Evolutionary conservation across 1,140 invertebrate species (phyloP).

Genomic region (Reticulitermes speratus): DNA sequence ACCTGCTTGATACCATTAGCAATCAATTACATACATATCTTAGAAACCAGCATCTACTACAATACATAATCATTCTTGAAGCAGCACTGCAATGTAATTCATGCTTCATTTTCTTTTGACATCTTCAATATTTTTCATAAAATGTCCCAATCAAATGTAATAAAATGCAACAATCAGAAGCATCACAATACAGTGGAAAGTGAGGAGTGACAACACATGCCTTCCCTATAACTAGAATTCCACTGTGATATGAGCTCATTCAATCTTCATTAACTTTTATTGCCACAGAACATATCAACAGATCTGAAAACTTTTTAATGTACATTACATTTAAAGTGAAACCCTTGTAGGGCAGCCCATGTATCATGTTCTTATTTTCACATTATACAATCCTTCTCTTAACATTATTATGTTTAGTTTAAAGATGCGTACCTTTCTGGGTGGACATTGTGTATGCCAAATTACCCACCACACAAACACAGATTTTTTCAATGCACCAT

Average conservation of each 20-base stretch:
- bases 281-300: neutral
- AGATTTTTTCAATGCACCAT: neutral
- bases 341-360: neutral
- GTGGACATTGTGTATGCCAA: neutral
- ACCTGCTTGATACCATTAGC: too few species aligned
- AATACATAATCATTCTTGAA: too few species aligned
- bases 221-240: neutral
- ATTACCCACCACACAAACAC: neutral
- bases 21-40: too few species aligned
- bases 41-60: too few species aligned
- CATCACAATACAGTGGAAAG: too few species aligned
- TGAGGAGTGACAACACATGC: too few species aligned
- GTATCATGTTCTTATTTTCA: neutral
- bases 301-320: neutral
- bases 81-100: too few species aligned
- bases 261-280: neutral
- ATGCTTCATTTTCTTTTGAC: too few species aligned
- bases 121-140: too few species aligned
- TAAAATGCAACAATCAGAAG: too few species aligned
- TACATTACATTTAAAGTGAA: slow-evolving; percentile 2
- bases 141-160: too few species aligned
- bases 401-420: neutral
- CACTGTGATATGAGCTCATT: neutral
- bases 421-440: neutral
- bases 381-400: neutral